phyloP scores from a whole-genome alignment of 2,888 invertebrate genomes.

The Ichneumoninae sp. region DNA sequence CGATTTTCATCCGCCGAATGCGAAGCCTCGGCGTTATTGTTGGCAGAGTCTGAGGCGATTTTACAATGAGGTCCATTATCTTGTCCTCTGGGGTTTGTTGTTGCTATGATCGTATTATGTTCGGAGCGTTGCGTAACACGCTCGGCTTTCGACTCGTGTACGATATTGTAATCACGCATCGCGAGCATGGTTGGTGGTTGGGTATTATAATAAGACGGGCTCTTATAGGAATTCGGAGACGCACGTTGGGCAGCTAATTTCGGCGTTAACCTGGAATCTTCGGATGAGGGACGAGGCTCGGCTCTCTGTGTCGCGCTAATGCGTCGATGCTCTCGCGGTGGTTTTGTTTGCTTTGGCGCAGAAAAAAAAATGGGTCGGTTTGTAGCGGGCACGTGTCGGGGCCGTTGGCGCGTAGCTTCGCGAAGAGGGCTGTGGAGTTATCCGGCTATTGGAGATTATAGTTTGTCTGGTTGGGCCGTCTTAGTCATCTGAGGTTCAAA shows the following conservation, averaged over 20 bases:
- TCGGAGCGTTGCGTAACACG: slow-evolving; percentile 7
- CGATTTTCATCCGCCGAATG: neutral
- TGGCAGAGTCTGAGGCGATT: slow-evolving; percentile 45
- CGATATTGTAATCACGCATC: slow-evolving; percentile 29
- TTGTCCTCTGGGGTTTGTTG: neutral
- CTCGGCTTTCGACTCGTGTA: slow-evolving; percentile 15
- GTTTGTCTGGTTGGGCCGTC: too few relatives aligned
- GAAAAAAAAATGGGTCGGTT: neutral
- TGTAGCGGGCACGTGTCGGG: neutral
- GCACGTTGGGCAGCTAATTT: slow-evolving; percentile 50
- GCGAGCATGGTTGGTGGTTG: neutral
- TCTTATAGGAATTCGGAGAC: neutral
- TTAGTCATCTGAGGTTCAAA: too few relatives aligned
- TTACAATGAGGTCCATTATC: slow-evolving; percentile 44
- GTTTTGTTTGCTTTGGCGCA: slow-evolving; percentile 57
- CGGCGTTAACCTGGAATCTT: slow-evolving; percentile 13
- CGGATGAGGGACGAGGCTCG: neutral
- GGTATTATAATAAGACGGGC: slow-evolving; percentile 27
- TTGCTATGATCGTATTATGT: slow-evolving; percentile 31
- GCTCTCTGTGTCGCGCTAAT: neutral
- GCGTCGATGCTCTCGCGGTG: slow-evolving; percentile 11
- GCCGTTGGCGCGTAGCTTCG: neutral
- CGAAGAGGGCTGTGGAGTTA: neutral
- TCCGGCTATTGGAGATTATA: too few relatives aligned
- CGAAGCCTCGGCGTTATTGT: slow-evolving; percentile 52